These are phyloP conservation scores for Drosophila sucinea DNA, from an alignment of 1,140 invertebrate species.

Conservation along the genomic window DNA sequence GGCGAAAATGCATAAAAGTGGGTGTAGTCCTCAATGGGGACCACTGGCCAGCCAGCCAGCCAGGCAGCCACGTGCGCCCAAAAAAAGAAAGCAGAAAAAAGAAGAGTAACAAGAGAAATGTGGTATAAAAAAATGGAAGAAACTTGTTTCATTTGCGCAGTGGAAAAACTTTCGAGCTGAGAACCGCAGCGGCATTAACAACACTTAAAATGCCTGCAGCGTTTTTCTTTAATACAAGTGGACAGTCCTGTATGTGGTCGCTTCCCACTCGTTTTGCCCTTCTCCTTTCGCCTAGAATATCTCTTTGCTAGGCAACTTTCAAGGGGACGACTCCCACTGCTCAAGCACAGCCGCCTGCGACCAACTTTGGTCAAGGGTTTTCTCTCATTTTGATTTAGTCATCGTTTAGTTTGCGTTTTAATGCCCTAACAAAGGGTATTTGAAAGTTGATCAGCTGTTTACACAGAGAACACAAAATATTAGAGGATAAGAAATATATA, in stretches of 20 bases:
- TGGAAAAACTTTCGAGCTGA: constrained; percentile 61
- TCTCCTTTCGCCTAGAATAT: background rate
- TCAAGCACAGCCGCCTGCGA: constrained; percentile 31
- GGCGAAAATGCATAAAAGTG: constrained; percentile 71
- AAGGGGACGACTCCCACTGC: constrained; percentile 47
- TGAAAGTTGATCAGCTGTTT: background rate
- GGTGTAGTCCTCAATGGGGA: constrained; percentile 21
- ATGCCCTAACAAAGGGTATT: background rate
- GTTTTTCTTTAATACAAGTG: constrained; percentile 78
- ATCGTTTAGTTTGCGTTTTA: constrained; percentile 55
- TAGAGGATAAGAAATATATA: too few species aligned
- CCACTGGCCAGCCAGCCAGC: constrained; percentile 15
- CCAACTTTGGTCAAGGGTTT: constrained; percentile 45
- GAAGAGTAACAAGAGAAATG: constrained; percentile 18
- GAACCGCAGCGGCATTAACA: constrained; percentile 70
- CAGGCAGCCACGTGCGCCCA: constrained; percentile 14
- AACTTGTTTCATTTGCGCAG: constrained; percentile 75
- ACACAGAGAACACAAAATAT: too few species aligned
- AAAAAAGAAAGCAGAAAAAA: background rate
- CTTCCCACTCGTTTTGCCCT: background rate
- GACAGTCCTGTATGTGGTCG: constrained; percentile 59
- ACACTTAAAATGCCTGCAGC: constrained; percentile 79
- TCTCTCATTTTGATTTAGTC: constrained; percentile 70
- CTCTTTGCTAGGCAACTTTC: constrained; percentile 34
- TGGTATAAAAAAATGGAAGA: constrained; percentile 39